phyloP scores from a whole-genome alignment of 2,797 vertebrate genomes.

The Phrynocephalus vlangalii region DNA sequence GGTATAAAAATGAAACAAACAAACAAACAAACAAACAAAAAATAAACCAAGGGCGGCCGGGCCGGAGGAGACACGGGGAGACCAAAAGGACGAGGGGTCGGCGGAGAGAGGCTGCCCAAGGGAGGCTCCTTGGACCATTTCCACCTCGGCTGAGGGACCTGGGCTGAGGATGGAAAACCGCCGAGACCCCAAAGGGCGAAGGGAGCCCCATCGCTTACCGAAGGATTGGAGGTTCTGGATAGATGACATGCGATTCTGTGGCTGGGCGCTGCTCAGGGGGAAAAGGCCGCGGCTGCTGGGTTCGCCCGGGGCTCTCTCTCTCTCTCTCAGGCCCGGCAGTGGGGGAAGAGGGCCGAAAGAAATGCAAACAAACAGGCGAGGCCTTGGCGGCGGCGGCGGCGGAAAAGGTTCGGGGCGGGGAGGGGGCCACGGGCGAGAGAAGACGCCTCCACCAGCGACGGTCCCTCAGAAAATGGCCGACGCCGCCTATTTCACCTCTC shows the following conservation, averaged over 20 bases:
- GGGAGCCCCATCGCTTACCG: slow-evolving; percentile 3
- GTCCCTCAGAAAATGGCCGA: slow-evolving; percentile 26
- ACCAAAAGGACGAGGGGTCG: not conserved
- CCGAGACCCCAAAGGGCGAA: not conserved
- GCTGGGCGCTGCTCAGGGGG: slow-evolving; percentile 39
- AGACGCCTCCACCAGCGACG: not conserved
- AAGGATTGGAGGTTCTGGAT: slow-evolving; percentile 50
- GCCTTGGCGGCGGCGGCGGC: not conserved
- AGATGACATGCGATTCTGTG: slow-evolving; percentile 48
- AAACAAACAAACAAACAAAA: no score
- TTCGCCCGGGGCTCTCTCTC: slow-evolving; percentile 3
- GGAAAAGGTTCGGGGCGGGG: fast-evolving
- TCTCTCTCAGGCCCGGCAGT: slow-evolving; percentile 13
- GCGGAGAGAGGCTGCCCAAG: not conserved
- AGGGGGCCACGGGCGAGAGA: no score
- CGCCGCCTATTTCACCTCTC: no score
- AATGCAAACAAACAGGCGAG: not conserved
- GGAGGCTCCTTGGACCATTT: no score
- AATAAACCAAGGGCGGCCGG: not conserved
- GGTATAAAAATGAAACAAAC: no score
- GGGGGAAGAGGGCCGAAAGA: no score
- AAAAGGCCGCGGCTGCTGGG: slow-evolving; percentile 38
- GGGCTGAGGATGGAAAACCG: not conserved
- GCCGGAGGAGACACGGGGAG: no score
- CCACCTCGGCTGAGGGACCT: no score